Conservation (phyloP, 2,888 invertebrate species). For the Alloplasta piceator region DNA sequence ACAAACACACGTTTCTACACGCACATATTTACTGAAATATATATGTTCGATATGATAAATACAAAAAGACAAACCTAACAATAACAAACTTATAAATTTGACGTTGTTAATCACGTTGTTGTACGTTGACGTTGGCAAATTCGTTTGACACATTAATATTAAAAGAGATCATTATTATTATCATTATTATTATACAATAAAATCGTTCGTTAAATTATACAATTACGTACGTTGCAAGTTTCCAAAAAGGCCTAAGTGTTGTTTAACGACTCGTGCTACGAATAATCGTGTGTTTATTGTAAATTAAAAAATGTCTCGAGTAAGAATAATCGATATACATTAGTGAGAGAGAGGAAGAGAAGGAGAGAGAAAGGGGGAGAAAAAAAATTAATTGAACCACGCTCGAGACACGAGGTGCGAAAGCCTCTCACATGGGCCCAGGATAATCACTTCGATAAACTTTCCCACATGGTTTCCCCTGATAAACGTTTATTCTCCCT, state of each 20-base stretch:
- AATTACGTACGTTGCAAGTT: conserved; percentile 56
- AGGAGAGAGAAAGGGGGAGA: neutral
- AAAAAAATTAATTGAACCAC: conserved; percentile 29
- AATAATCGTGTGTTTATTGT: conserved; percentile 19
- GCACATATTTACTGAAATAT: conserved; percentile 43
- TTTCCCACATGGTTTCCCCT: neutral
- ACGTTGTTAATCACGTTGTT: conserved; percentile 63
- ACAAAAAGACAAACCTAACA: neutral
- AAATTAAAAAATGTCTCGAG: conserved; percentile 18
- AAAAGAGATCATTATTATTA: conserved; percentile 21
- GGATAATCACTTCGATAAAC: conserved; percentile 17
- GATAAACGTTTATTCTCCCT: neutral
- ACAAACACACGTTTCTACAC: conserved; percentile 1
- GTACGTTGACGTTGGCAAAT: conserved; percentile 58
- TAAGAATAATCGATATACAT: neutral
- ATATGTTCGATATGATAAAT: conserved; percentile 18
- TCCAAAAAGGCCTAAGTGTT: conserved; percentile 66
- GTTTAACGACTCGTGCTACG: conserved; percentile 43
- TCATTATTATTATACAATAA: conserved; percentile 38
- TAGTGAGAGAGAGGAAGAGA: neutral
- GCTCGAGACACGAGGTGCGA: conserved; percentile 47
- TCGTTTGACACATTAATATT: conserved; percentile 34
- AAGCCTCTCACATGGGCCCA: conserved; percentile 6
- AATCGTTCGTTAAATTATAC: conserved; percentile 52
- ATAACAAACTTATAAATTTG: conserved; percentile 54